These are phyloP conservation scores for Darevskia nairensis DNA, from an alignment of 2,797 vertebrate species.

Conservation along the genomic window DNA sequence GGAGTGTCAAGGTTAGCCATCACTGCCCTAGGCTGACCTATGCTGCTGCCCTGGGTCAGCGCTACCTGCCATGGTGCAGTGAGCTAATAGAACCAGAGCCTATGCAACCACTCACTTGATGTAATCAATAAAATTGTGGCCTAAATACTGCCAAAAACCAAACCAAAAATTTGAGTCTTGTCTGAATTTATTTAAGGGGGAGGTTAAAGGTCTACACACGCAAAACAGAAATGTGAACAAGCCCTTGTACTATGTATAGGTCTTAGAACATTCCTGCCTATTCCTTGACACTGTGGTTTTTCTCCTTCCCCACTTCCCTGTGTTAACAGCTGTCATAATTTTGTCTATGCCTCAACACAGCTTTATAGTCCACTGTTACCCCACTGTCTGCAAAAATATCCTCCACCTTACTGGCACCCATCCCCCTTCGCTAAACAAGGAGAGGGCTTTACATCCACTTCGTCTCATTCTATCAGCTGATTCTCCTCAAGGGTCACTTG, in stretches of 20 bases:
- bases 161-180: too few species aligned
- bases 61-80: too few species aligned
- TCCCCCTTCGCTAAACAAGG: slow-evolving; percentile 30
- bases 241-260: slow-evolving; percentile 42
- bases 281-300: slow-evolving; percentile 62
- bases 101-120: too few species aligned
- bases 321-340: slow-evolving; percentile 56
- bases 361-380: slow-evolving; percentile 44
- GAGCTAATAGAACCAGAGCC: too few species aligned
- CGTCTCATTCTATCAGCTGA: slow-evolving; percentile 48
- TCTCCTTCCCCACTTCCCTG: slow-evolving; percentile 48
- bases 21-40: too few species aligned
- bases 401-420: slow-evolving; percentile 16
- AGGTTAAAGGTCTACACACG: too few species aligned
- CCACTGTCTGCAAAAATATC: not conserved
- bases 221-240: not conserved
- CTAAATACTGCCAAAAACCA: too few species aligned
- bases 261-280: slow-evolving; percentile 54
- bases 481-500: slow-evolving; percentile 70
- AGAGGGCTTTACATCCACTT: slow-evolving; percentile 54
- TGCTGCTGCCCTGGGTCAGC: too few species aligned
- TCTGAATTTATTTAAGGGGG: too few species aligned
- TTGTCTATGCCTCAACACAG: slow-evolving; percentile 44
- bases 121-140: too few species aligned
- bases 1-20: too few species aligned